Conservation (phyloP, 2,888 invertebrate genomes). For the Erpobdella octoculata region DNA sequence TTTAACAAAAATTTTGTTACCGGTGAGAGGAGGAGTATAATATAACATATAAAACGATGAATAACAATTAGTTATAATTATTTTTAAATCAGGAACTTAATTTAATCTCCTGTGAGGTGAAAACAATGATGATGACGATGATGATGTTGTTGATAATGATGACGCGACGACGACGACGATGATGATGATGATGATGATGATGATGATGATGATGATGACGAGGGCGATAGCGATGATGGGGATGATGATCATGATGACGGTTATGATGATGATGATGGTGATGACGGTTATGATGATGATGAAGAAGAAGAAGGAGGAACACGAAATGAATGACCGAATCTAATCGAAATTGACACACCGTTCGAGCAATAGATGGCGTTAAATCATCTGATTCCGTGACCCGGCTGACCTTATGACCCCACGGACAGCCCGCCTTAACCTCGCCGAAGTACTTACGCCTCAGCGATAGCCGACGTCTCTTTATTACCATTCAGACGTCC, state of each 20-base stretch:
- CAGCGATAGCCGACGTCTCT: constrained; percentile 17
- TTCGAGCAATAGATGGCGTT: neutral
- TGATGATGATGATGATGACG: constrained; percentile 5
- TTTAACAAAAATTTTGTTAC: too few relatives aligned
- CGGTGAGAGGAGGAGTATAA: neutral
- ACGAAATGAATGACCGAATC: neutral
- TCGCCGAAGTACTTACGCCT: constrained; percentile 9
- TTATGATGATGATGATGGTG: too few relatives aligned
- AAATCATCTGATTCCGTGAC: constrained; percentile 14
- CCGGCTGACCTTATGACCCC: constrained; percentile 5
- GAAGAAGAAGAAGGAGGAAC: too few relatives aligned
- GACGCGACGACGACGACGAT: too few relatives aligned
- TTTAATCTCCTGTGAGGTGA: too few relatives aligned
- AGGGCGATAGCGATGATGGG: neutral
- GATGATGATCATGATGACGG: too few relatives aligned
- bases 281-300: too few relatives aligned
- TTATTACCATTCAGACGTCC: neutral
- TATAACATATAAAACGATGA: neutral
- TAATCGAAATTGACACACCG: constrained; percentile 14
- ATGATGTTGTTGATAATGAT: neutral
- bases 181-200: neutral
- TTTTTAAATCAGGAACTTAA: neutral
- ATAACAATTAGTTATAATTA: neutral
- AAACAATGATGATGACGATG: neutral
- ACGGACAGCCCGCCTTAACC: constrained; percentile 17